Conservation (phyloP, 2,797 vertebrate genomes). For the Apodemus agrarius region DNA sequence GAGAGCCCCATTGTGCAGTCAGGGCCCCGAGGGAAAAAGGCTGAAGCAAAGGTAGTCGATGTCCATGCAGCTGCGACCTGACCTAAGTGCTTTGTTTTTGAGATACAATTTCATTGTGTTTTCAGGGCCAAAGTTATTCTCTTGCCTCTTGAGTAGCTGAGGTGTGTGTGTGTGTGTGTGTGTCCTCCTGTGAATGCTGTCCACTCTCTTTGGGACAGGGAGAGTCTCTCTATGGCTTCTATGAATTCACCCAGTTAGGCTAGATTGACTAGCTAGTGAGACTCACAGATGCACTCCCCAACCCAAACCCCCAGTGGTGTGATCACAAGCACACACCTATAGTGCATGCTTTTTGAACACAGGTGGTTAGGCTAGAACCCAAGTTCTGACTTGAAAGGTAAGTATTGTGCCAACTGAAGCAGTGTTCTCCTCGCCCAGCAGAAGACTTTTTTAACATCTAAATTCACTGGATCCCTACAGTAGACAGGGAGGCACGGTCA, state of each 20-base stretch:
- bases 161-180: neutral
- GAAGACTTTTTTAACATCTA: neutral
- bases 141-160: neutral
- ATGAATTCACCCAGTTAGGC: neutral
- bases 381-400: neutral
- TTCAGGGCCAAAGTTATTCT: neutral
- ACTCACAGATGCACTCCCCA: neutral
- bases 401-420: neutral
- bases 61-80: neutral
- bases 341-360: too few relatives aligned
- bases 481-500: neutral
- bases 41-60: neutral
- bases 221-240: neutral
- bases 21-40: neutral
- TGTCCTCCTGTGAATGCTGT: neutral
- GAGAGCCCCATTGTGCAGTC: neutral
- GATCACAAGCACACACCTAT: neutral
- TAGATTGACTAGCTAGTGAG: neutral
- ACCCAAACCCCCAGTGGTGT: neutral
- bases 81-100: rapidly evolving
- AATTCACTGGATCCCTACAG: rapidly evolving
- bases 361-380: neutral
- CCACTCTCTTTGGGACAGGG: neutral
- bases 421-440: neutral
- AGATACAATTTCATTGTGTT: neutral